These are phyloP conservation scores for Pomatostomus ruficeps DNA, from an alignment of 2,113 vertebrate species.

Conservation along the genomic window DNA sequence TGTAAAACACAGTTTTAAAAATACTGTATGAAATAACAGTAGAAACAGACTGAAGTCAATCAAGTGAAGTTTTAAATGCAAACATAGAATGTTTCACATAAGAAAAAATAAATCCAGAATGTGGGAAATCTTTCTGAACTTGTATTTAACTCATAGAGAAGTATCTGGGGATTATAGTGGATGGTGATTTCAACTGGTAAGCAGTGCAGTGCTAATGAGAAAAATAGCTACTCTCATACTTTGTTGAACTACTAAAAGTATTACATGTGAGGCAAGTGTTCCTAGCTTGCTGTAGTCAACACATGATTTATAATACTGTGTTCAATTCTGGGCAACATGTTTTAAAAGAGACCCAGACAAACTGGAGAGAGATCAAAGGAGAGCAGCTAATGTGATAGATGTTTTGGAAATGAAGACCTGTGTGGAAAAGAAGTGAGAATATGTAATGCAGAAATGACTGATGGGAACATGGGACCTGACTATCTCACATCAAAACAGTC, in stretches of 20 bases:
- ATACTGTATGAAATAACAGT: not conserved
- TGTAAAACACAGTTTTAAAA: not conserved
- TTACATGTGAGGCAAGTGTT: not conserved
- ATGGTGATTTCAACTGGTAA: not conserved
- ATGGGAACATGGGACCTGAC: not conserved
- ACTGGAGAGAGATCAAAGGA: conserved; percentile 30
- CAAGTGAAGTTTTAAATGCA: not conserved
- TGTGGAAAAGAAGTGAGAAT: not conserved
- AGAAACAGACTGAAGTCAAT: not conserved
- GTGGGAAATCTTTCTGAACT: not conserved
- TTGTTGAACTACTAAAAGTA: not conserved
- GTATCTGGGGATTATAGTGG: not conserved
- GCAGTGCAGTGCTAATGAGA: not conserved
- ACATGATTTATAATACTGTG: not conserved
- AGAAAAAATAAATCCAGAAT: not conserved
- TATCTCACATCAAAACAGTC: not conserved
- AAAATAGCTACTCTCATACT: conserved; percentile 1
- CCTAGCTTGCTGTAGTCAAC: conserved; percentile 3
- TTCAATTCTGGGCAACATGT: not conserved
- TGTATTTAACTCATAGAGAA: not conserved
- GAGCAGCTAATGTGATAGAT: not conserved
- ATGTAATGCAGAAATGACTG: not conserved
- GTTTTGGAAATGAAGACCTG: conserved; percentile 10
- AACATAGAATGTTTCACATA: not conserved
- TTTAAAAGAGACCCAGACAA: not conserved